phyloP scores from a whole-genome alignment of 2,888 invertebrate species.

The Pedicia rivosa region DNA sequence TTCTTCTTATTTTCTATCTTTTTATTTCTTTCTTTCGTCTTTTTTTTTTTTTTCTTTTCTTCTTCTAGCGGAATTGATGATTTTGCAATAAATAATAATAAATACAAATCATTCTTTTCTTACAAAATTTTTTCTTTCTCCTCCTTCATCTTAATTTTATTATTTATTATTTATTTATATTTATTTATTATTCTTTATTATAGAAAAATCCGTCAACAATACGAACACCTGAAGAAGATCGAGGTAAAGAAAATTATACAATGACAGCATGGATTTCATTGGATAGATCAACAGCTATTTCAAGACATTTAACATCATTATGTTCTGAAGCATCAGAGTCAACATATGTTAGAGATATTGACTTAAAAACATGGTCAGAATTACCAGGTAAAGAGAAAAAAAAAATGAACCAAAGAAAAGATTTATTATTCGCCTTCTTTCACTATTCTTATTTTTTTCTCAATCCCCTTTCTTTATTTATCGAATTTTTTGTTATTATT shows the following conservation, averaged over 20 bases:
- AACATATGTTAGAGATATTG: slow-evolving; percentile 61
- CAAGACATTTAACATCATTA: slow-evolving; percentile 54
- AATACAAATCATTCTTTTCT: no score
- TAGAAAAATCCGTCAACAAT: slow-evolving; percentile 69
- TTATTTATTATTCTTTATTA: background rate
- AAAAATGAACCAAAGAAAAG: no score
- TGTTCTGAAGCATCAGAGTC: slow-evolving; percentile 63
- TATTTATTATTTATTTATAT: background rate
- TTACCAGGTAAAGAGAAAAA: slow-evolving; percentile 60
- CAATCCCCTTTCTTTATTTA: no score
- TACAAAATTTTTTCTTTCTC: no score
- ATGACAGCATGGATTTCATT: slow-evolving; percentile 70
- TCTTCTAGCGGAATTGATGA: background rate
- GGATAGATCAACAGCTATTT: slow-evolving; percentile 48
- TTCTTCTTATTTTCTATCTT: background rate
- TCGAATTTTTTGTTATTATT: no score
- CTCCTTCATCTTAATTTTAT: background rate
- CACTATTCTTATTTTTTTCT: no score
- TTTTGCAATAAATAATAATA: no score
- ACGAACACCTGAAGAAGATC: slow-evolving; percentile 79
- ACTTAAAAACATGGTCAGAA: slow-evolving; percentile 64
- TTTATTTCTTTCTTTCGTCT: background rate
- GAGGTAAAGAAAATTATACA: slow-evolving; percentile 65
- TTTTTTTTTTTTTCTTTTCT: background rate
- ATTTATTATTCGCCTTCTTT: no score